Evolutionary conservation across 2,113 vertebrate species (phyloP).

Genomic region (Rallus limicola): DNA sequence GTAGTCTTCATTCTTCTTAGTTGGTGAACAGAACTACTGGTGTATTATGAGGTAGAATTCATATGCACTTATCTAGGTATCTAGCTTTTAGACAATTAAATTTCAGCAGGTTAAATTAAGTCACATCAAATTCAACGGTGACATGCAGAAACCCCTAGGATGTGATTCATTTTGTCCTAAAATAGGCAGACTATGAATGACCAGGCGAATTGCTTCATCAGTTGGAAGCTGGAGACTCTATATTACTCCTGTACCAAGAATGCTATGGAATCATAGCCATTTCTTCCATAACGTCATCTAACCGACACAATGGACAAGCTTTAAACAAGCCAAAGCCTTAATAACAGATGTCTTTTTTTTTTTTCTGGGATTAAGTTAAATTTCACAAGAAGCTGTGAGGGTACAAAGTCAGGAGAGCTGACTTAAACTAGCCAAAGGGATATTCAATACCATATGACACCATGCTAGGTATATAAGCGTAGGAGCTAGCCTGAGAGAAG

Average conservation of each 20-base stretch:
- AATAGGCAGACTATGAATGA: background rate
- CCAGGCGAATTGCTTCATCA: background rate
- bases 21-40: background rate
- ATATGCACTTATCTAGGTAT: background rate
- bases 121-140: background rate
- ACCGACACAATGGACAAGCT: background rate
- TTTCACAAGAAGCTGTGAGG: too few species aligned
- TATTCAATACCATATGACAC: too few species aligned
- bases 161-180: background rate
- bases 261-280: background rate
- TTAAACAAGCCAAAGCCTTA: background rate
- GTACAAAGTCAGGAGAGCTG: too few species aligned
- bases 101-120: background rate
- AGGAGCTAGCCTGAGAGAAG: too few species aligned
- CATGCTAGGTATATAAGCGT: too few species aligned
- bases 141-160: background rate
- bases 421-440: too few species aligned
- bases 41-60: background rate
- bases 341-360: too few species aligned
- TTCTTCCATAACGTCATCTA: background rate
- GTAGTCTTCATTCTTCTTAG: background rate
- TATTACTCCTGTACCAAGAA: background rate
- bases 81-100: background rate
- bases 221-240: background rate
- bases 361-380: too few species aligned